These are phyloP conservation scores for Alcedo atthis DNA, from an alignment of 2,797 vertebrate genomes.

Conservation along the genomic window DNA sequence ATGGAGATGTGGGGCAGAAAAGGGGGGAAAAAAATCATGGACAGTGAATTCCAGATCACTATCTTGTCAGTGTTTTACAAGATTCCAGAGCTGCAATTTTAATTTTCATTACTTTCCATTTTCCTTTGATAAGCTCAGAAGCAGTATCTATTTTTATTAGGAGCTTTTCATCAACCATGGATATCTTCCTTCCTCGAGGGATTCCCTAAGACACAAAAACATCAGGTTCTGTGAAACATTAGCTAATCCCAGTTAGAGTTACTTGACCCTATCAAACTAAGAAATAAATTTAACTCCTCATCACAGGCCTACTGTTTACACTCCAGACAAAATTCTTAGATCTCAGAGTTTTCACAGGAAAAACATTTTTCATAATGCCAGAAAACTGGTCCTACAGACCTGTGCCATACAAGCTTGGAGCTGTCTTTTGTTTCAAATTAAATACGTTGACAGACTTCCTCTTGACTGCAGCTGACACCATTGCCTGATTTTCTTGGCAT, in stretches of 20 bases:
- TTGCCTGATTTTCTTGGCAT: background rate
- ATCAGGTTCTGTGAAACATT: slow-evolving; percentile 78
- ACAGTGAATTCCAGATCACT: slow-evolving; percentile 43
- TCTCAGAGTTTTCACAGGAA: slow-evolving; percentile 70
- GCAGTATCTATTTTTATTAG: slow-evolving; percentile 79
- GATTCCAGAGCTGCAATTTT: slow-evolving; percentile 65
- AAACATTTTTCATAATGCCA: slow-evolving; percentile 65
- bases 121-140: slow-evolving; percentile 73
- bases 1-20: background rate
- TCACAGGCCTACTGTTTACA: slow-evolving; percentile 71
- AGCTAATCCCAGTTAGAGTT: slow-evolving; percentile 74
- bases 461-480: background rate
- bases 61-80: slow-evolving; percentile 67
- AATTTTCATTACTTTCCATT: slow-evolving; percentile 77
- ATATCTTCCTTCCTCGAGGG: slow-evolving; percentile 73
- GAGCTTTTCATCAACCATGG: slow-evolving; percentile 74
- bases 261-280: slow-evolving; percentile 72
- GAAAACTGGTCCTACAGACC: slow-evolving; percentile 65
- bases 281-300: slow-evolving; percentile 75
- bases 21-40: slow-evolving; percentile 31
- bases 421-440: slow-evolving; percentile 46
- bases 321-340: slow-evolving; percentile 65
- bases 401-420: slow-evolving; percentile 35
- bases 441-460: background rate
- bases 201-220: slow-evolving; percentile 72